A percentile compares a stretch with the other conserved stretches of the same genome.
Evolutionary conservation across 2,797 vertebrate species (phyloP).

Genomic region (Sebastes trivittatus): DNA sequence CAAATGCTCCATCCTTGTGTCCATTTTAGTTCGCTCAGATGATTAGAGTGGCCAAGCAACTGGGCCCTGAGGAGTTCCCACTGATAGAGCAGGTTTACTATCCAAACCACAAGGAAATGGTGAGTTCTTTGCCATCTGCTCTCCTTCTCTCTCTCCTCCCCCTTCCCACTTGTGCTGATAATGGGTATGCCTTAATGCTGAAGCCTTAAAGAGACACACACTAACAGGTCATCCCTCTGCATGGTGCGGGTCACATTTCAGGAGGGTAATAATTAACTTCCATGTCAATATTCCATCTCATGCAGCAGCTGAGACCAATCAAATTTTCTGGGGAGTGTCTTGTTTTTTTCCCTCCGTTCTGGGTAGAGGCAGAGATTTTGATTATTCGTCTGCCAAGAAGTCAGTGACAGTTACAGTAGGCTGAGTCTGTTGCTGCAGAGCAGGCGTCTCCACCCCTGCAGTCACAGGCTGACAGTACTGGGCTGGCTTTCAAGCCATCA

Average conservation of each 20-base stretch:
- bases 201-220: slow-evolving; percentile 36
- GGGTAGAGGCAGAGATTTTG: slow-evolving; percentile 1
- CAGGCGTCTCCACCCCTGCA: slow-evolving; percentile 48
- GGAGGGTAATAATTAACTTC: slow-evolving; percentile 34
- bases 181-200: slow-evolving; percentile 19
- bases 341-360: background rate
- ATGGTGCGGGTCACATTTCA: background rate
- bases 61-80: slow-evolving; percentile 91
- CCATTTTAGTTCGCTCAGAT: slow-evolving; percentile 90
- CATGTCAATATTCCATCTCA: slow-evolving; percentile 53
- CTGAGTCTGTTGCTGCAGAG: slow-evolving; percentile 47
- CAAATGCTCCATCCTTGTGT: slow-evolving; percentile 2
- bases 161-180: slow-evolving; percentile 4
- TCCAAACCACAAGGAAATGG: slow-evolving; percentile 95
- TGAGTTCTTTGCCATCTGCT: slow-evolving; percentile 78
- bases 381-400: slow-evolving; percentile 29
- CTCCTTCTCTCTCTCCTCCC: slow-evolving; percentile 7
- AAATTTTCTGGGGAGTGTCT: slow-evolving; percentile 10
- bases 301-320: slow-evolving; percentile 27
- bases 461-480: slow-evolving; percentile 42
- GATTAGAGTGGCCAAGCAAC: slow-evolving; percentile 87
- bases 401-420: slow-evolving; percentile 26
- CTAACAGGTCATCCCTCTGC: background rate
- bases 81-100: slow-evolving; percentile 95
- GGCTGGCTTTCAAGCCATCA: slow-evolving; percentile 50